These are phyloP conservation scores for Sweltsa coloradensis DNA, from an alignment of 1,140 invertebrate genomes.

Conservation along the genomic window DNA sequence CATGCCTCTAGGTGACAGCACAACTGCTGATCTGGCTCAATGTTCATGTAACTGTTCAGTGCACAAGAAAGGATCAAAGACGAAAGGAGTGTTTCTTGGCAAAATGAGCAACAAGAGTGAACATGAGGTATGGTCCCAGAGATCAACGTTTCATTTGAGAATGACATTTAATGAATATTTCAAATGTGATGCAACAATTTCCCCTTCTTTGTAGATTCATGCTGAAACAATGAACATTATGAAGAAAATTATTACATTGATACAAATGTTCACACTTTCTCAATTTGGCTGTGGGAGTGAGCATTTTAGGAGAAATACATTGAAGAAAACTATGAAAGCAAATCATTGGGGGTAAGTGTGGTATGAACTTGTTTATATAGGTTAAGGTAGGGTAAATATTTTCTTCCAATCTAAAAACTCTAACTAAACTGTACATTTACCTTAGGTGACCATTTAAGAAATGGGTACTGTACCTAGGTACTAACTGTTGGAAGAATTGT, in stretches of 20 bases:
- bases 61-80: constrained; percentile 29
- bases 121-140: background rate
- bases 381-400: background rate
- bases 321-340: constrained; percentile 73
- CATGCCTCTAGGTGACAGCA: background rate
- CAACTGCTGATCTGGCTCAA: too few relatives aligned
- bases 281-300: constrained; percentile 75
- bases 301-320: constrained; percentile 62
- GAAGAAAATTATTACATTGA: constrained; percentile 69
- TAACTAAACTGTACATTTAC: background rate
- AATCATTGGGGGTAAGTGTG: constrained; percentile 77
- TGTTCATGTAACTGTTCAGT: constrained; percentile 53
- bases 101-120: constrained; percentile 14
- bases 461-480: too few relatives aligned
- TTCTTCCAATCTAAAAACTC: background rate
- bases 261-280: constrained; percentile 86
- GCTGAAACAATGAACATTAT: constrained; percentile 53
- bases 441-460: background rate
- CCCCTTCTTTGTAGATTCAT: constrained; percentile 25
- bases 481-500: too few relatives aligned
- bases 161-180: too few relatives aligned
- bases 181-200: too few relatives aligned
- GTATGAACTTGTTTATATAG: constrained; percentile 2
- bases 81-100: constrained; percentile 23
- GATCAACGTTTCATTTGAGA: too few relatives aligned